These are phyloP conservation scores for Hypotaenidia philippensis DNA, from an alignment of 2,797 vertebrate species.

Conservation along the genomic window DNA sequence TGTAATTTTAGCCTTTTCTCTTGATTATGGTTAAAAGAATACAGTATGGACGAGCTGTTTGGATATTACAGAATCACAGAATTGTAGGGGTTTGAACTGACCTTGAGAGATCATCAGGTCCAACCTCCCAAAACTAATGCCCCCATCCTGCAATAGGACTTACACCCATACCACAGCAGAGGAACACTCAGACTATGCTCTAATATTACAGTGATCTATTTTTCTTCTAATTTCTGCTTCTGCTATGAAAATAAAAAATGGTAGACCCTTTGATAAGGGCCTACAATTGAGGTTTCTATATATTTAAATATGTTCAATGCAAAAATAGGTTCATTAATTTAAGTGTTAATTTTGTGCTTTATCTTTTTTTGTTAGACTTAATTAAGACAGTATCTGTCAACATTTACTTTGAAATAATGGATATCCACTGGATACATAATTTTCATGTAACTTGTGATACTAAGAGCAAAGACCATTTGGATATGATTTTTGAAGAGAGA, in stretches of 20 bases:
- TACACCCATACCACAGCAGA: not conserved
- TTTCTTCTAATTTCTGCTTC: not conserved
- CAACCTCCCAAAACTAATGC: accelerated
- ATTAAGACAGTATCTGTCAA: not conserved
- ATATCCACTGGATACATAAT: not conserved
- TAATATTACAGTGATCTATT: not conserved
- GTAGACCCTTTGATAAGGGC: not conserved
- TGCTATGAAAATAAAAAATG: not conserved
- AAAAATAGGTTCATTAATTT: not conserved
- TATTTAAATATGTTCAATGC: not conserved
- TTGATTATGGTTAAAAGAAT: not conserved
- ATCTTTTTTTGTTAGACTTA: not conserved
- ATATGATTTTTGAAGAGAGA: not conserved
- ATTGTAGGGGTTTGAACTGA: too few relatives aligned
- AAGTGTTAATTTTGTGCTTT: not conserved
- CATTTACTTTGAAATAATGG: not conserved
- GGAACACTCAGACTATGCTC: not conserved
- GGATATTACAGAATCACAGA: not conserved
- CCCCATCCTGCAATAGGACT: not conserved
- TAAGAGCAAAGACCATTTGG: not conserved
- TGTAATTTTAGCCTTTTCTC: not conserved
- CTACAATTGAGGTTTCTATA: not conserved
- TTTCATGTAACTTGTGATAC: not conserved
- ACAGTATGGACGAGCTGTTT: not conserved
- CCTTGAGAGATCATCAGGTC: too few relatives aligned